phyloP scores from a whole-genome alignment of 1,140 invertebrate species.

The Nasonia vitripennis region DNA sequence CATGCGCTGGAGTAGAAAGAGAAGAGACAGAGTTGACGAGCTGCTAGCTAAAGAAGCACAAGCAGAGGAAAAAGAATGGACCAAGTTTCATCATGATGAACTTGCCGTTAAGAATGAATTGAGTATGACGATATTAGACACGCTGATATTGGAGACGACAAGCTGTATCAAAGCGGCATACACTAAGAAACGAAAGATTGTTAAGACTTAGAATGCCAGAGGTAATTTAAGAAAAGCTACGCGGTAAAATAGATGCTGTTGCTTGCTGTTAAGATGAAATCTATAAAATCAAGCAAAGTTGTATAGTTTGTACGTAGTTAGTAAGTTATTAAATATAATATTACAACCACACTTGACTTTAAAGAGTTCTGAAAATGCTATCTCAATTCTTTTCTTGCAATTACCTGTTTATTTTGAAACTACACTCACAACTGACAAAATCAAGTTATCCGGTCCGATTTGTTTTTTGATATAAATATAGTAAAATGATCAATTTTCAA shows the following conservation, averaged over 20 bases:
- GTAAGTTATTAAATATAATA: too few species aligned
- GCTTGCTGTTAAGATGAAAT: not conserved
- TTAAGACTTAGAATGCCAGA: not conserved
- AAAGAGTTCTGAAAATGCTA: slow-evolving; percentile 18
- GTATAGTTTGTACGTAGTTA: not conserved
- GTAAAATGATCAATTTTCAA: too few species aligned
- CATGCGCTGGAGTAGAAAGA: slow-evolving; percentile 82
- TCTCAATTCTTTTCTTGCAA: not conserved
- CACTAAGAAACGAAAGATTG: slow-evolving; percentile 63
- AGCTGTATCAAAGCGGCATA: slow-evolving; percentile 68
- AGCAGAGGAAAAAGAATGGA: slow-evolving; percentile 83
- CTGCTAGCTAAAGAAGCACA: slow-evolving; percentile 81
- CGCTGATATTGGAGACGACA: slow-evolving; percentile 79
- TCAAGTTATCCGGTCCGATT: too few species aligned
- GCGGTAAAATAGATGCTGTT: not conserved
- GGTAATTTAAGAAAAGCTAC: not conserved
- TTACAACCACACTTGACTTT: not conserved
- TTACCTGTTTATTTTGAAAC: too few species aligned
- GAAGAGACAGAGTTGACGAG: slow-evolving; percentile 84
- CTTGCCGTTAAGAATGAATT: slow-evolving; percentile 81
- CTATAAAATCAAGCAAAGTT: not conserved
- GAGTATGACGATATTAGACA: slow-evolving; percentile 79
- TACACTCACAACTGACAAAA: too few species aligned
- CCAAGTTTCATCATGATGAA: slow-evolving; percentile 83
- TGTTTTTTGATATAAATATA: too few species aligned